A percentile compares a stretch with the other conserved stretches of the same genome.
These are phyloP conservation scores for Cepphus grylle DNA, from an alignment of 2,113 vertebrate species.

Conservation along the genomic window DNA sequence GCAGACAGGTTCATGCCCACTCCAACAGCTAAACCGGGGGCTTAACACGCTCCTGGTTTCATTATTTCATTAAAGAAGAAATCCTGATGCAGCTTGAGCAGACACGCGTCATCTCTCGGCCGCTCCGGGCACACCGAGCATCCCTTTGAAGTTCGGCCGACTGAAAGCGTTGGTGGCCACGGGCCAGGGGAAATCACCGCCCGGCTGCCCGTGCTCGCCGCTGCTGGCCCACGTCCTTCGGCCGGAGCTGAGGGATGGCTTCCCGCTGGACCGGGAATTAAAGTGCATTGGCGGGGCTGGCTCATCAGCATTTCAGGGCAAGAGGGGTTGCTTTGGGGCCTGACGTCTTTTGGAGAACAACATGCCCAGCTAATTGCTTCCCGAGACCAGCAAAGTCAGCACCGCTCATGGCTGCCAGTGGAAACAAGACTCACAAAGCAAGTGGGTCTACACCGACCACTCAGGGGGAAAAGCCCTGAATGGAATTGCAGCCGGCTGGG, in stretches of 20 bases:
- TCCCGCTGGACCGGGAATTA: background rate
- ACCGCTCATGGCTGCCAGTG: background rate
- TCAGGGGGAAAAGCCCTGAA: background rate
- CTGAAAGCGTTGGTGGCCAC: background rate
- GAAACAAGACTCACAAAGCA: conserved; percentile 44
- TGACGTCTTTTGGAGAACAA: conserved; percentile 36
- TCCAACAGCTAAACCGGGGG: background rate
- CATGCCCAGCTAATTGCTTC: conserved; percentile 29
- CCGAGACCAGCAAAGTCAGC: conserved; percentile 48
- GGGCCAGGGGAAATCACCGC: background rate
- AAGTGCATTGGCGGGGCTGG: background rate
- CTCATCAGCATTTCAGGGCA: conserved; percentile 21
- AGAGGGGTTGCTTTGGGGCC: background rate
- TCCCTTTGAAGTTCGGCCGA: conserved; percentile 23
- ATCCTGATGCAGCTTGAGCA: background rate
- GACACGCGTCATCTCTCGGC: background rate
- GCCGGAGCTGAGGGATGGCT: background rate
- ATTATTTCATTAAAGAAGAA: background rate
- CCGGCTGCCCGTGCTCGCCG: background rate
- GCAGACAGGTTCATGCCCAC: background rate
- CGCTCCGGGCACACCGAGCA: background rate
- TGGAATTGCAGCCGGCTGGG: background rate
- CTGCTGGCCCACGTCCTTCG: background rate
- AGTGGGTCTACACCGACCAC: background rate
- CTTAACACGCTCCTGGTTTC: background rate